These are phyloP conservation scores for Scrobipalpa atriplicella DNA, from an alignment of 2,888 invertebrate species.

Conservation along the genomic window DNA sequence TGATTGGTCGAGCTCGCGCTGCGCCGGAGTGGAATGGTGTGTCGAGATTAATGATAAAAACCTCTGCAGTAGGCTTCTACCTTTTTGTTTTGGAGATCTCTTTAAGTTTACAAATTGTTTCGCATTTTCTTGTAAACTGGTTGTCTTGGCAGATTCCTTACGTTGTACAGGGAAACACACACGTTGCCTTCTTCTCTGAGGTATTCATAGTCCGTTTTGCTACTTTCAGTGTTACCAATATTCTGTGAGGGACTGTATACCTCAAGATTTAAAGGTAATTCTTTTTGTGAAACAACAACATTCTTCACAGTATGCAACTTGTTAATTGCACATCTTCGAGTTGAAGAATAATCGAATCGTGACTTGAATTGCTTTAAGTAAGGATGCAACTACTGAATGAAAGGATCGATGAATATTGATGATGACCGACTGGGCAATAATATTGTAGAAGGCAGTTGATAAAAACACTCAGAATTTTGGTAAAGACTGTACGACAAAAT, in stretches of 20 bases:
- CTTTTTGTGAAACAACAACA: conserved; percentile 1
- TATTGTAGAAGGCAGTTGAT: neutral
- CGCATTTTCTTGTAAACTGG: conserved; percentile 11
- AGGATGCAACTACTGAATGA: neutral
- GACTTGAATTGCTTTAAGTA: neutral
- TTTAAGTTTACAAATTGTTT: conserved; percentile 12
- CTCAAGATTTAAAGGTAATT: neutral
- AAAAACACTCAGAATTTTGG: neutral
- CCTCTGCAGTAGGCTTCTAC: conserved; percentile 12
- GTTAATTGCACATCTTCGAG: conserved; percentile 18
- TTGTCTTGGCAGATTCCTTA: neutral
- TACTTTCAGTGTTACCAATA: too few species aligned
- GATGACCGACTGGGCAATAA: neutral
- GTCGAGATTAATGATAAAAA: conserved; percentile 20
- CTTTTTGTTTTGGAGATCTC: conserved; percentile 11
- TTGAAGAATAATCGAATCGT: conserved; percentile 18
- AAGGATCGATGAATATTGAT: neutral
- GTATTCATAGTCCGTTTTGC: too few species aligned
- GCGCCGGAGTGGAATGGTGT: conserved; percentile 23
- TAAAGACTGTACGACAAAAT: too few species aligned
- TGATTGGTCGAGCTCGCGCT: conserved; percentile 42
- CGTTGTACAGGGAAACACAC: neutral
- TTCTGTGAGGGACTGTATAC: too few species aligned
- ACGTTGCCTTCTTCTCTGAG: too few species aligned
- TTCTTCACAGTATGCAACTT: conserved; percentile 11